phyloP scores from a whole-genome alignment of 1,140 invertebrate genomes.

The Delia radicum region DNA sequence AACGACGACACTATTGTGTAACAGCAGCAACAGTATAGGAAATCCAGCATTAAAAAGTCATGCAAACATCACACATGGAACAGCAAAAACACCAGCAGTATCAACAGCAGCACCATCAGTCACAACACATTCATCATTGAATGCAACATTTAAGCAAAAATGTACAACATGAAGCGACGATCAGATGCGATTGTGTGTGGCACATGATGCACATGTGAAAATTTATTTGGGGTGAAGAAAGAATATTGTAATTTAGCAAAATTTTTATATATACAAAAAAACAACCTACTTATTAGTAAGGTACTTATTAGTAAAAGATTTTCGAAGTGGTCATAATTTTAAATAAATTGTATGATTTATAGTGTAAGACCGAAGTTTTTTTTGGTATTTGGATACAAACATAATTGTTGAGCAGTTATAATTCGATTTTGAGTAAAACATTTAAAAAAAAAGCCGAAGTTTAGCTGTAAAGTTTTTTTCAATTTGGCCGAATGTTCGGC shows the following conservation, averaged over 20 bases:
- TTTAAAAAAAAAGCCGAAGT: too few relatives aligned
- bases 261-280: not conserved
- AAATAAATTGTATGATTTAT: not conserved
- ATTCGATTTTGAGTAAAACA: too few relatives aligned
- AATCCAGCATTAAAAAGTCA: not conserved
- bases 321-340: not conserved
- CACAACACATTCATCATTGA: constrained; percentile 33
- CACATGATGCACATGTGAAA: not conserved
- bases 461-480: too few relatives aligned
- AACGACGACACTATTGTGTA: constrained; percentile 6
- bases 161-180: constrained; percentile 42
- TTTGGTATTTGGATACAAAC: too few relatives aligned
- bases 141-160: constrained; percentile 48
- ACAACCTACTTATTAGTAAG: not conserved
- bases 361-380: too few relatives aligned
- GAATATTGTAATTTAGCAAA: not conserved
- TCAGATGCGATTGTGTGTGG: not conserved
- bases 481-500: too few relatives aligned
- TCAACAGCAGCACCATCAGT: constrained; percentile 15
- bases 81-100: not conserved
- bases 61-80: not conserved
- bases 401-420: too few relatives aligned
- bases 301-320: not conserved
- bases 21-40: not conserved
- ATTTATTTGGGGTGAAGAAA: not conserved